These are phyloP conservation scores for Danaus plexippus DNA, from an alignment of 1,140 invertebrate species.

Conservation along the genomic window DNA sequence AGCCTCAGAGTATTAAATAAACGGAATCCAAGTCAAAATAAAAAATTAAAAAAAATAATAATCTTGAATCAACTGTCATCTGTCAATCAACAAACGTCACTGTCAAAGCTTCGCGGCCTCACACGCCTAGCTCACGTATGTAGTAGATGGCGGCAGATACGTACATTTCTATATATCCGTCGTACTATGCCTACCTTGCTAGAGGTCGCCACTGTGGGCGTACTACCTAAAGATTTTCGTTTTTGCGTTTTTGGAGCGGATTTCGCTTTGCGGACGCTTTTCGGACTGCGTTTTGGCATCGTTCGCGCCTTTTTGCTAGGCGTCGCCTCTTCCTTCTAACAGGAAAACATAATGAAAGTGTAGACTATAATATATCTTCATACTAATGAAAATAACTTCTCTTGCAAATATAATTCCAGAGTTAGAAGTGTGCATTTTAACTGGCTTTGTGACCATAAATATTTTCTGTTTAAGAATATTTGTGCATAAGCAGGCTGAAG, in stretches of 20 bases:
- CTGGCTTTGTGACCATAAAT: no score
- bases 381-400: no score
- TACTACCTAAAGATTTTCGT: slow-evolving; percentile 39
- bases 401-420: no score
- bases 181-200: slow-evolving; percentile 73
- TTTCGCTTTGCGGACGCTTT: slow-evolving; percentile 32
- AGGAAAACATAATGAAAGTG: slow-evolving; percentile 2
- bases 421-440: no score
- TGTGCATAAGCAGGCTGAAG: no score
- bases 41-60: no score
- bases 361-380: no score
- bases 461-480: slow-evolving; percentile 7
- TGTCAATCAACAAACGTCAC: slow-evolving; percentile 11
- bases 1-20: no score
- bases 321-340: slow-evolving; percentile 42
- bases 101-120: background rate
- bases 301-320: slow-evolving; percentile 52
- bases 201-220: slow-evolving; percentile 54
- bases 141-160: slow-evolving; percentile 44
- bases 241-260: slow-evolving; percentile 39
- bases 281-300: slow-evolving; percentile 50
- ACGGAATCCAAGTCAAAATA: no score
- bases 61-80: no score
- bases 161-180: slow-evolving; percentile 74
- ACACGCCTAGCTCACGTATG: slow-evolving; percentile 10